phyloP scores from a whole-genome alignment of 1,140 invertebrate genomes.

The Leptoteleia sp. region DNA sequence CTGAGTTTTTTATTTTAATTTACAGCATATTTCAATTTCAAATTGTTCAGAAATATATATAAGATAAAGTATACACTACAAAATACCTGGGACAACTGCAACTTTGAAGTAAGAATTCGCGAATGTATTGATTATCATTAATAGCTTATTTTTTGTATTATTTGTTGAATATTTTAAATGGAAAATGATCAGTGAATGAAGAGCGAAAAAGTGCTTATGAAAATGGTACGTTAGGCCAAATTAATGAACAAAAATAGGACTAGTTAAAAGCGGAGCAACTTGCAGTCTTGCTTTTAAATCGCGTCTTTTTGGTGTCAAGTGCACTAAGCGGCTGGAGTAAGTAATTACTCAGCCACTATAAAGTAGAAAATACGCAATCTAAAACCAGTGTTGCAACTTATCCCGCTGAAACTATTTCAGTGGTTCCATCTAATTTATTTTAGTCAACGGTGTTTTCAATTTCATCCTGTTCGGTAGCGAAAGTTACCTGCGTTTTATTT shows the following conservation, averaged over 20 bases:
- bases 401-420: constrained; percentile 15
- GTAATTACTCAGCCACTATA: constrained; percentile 58
- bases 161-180: too few relatives aligned
- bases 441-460: constrained; percentile 24
- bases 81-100: background rate
- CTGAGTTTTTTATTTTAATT: constrained; percentile 1
- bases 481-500: background rate
- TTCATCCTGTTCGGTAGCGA: constrained; percentile 19
- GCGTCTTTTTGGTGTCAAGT: constrained; percentile 54
- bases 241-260: constrained; percentile 31
- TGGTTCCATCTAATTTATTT: constrained; percentile 36
- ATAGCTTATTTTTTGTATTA: too few relatives aligned
- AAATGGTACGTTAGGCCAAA: too few relatives aligned
- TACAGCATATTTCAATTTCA: constrained; percentile 13
- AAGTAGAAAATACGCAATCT: constrained; percentile 50
- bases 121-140: too few relatives aligned
- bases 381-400: constrained; percentile 46
- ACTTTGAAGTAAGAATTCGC: background rate
- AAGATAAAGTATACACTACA: background rate
- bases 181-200: background rate
- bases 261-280: constrained; percentile 12
- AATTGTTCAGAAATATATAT: constrained; percentile 1
- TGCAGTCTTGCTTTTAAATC: constrained; percentile 48
- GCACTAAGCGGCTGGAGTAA: constrained; percentile 53
- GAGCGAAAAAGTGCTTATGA: too few relatives aligned